Percentiles rank a stretch among this genome's conserved stretches.
These are phyloP conservation scores for Rhegmatorhina hoffmannsi DNA, from an alignment of 2,113 vertebrate species.

Conservation along the genomic window DNA sequence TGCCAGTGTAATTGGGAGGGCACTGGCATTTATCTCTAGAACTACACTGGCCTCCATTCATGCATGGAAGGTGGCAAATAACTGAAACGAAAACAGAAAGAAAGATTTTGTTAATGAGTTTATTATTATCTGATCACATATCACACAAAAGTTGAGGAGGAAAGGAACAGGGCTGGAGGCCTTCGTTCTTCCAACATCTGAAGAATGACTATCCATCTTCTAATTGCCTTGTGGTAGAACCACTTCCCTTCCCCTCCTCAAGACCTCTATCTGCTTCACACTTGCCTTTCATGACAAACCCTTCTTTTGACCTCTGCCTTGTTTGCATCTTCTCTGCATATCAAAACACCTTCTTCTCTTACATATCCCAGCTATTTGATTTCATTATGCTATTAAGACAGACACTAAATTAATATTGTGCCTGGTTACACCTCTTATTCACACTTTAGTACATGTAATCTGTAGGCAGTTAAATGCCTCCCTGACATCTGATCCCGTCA, in stretches of 20 bases:
- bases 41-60: constrained; percentile 95
- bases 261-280: accelerated
- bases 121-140: background rate
- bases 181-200: background rate
- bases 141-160: background rate
- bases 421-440: background rate
- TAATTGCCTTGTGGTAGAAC: background rate
- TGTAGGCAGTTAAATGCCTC: no score
- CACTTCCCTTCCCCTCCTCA: background rate
- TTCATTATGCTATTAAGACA: background rate
- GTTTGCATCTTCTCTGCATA: background rate
- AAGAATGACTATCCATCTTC: background rate
- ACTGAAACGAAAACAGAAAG: constrained; percentile 79
- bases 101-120: constrained; percentile 28
- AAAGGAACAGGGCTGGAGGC: background rate
- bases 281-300: background rate
- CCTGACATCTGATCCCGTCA: no score
- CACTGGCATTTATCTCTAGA: constrained; percentile 96
- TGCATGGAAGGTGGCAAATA: constrained; percentile 97
- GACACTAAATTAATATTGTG: background rate
- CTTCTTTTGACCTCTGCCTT: background rate
- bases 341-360: background rate
- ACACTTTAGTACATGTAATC: background rate
- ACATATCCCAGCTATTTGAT: background rate
- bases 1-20: constrained; percentile 93